Evolutionary conservation across 2,888 invertebrate species (phyloP), one percentile per base, ranked within the genome.

Genomic region (Eulithis prunata): DNA sequence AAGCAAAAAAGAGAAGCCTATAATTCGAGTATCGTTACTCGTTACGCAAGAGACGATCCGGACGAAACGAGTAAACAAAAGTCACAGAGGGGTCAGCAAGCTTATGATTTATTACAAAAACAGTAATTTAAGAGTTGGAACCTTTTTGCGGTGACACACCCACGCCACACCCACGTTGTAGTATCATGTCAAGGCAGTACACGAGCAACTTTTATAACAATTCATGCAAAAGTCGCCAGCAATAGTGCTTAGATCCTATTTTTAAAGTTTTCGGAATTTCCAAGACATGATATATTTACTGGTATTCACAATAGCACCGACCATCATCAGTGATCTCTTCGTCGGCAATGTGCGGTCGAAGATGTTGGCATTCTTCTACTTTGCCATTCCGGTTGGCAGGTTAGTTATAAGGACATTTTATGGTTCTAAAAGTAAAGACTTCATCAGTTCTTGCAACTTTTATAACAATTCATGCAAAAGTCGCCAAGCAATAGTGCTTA

Each of bases 371-470:
- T 84, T 99, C 74, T 99, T 99, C 94, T 99, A 99, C 93, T 99
- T 99, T 92, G 99, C 99, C 66, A 99, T 99, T 86, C 99, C 99
- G 47, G 98, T 99, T 57, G 99, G 99, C 85, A 98, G 97, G 97
- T 98, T 88, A 64, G 53, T 62, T 56, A n/a, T 14, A 32, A 51
- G 11, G 49, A n/a, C 11, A 55, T 36, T 36, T 8, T 46, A 13
- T 13, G n/a, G 8, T 47, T 13, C 12, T 7, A 47, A 47, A 47
- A 14, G n/a, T 45, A 32, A 6, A 38, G 4, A 38, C 1, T 38
- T 38, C 38, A 6, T 38, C 38, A 6, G 38, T 38, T 38, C n/a
- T n/a, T n/a, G 66, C 63, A 63, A 63, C 38, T 58, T 41, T 47
- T 10, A 4, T 6, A 28, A 13, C 8, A 4, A 32, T 53, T 2